Base-by-base conservation (phyloP, 2,113 vertebrate genomes). In the Cynoglossus semilaevis region DNA sequence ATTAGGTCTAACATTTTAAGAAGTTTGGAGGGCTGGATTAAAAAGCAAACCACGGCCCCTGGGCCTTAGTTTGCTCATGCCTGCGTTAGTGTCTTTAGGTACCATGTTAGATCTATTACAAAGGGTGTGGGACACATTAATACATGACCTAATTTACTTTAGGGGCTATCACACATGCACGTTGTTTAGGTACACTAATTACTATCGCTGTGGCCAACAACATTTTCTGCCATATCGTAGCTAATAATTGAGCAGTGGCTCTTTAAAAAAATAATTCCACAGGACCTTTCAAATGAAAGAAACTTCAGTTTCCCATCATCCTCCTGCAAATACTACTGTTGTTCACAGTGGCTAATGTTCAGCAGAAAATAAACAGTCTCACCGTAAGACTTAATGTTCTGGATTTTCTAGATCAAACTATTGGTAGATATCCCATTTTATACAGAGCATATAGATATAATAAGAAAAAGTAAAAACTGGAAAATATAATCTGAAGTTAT, bases 331-430 rank as follows among this genome's bases (percentile, higher is more conserved):
- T 45, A 50, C 9, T 38, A 4, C 38, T 40, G 37, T 15, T 43
- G 4, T 34, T 40, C 17, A 51, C 58, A 57, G 16, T 15, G 43
- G 17, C 50, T 65, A 10, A 50, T 19, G 40, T 54, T 58, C 49
- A 38, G 13, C 8, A 59, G 34, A 64, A 15, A 12, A 17, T 38
- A 56, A 34, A 40, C 15, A 38, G 15, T 51, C 58, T 58, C 16
- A 58, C 17, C 58, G 22, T 42, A 41, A 42, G 35, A 45, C 16
- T 45, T 58, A 8, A 7, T 42, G 43, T n/a, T n/a, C 8, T n/a
- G 4, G 45, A n/a, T 61, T 9, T 56, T 63, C 13, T 35, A 2
- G 7, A 44, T 6, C 3, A 62, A 5, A 61, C 11, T 9, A 44
- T 40, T 35, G 15, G 40, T 11, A 6, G 11, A 8, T 54, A 15